A percentile compares a stretch with the other conserved stretches of the same genome.
phyloP scores from a whole-genome alignment of 2,888 invertebrate genomes.

The Rhamphomyia laevipes region DNA sequence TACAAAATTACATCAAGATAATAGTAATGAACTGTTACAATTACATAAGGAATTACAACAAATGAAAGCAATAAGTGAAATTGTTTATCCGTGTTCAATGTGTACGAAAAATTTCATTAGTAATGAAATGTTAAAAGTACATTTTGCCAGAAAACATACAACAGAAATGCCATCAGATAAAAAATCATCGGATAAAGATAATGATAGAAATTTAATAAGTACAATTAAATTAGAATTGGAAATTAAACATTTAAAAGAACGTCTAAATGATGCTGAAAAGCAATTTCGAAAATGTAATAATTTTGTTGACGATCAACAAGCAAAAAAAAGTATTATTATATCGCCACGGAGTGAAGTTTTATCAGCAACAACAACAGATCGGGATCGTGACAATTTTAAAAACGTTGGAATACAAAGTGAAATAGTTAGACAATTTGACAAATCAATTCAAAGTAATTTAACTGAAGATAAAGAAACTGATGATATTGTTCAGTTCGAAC shows the following conservation, averaged over 20 bases:
- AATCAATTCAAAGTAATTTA: slow-evolving; percentile 16
- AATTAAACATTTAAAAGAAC: slow-evolving; percentile 51
- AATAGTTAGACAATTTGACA: neutral
- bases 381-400: neutral
- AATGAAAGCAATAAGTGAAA: slow-evolving; percentile 31
- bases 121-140: slow-evolving; percentile 33
- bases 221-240: slow-evolving; percentile 52
- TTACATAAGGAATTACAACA: slow-evolving; percentile 31
- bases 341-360: too few species aligned
- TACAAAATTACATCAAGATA: slow-evolving; percentile 22
- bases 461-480: slow-evolving; percentile 14
- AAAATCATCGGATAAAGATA: slow-evolving; percentile 20
- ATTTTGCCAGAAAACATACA: slow-evolving; percentile 30
- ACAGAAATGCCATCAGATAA: slow-evolving; percentile 5
- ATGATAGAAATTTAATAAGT: slow-evolving; percentile 41
- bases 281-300: slow-evolving; percentile 35
- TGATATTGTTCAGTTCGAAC: slow-evolving; percentile 2
- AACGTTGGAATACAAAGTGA: slow-evolving; percentile 7
- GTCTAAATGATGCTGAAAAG: slow-evolving; percentile 47
- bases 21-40: slow-evolving; percentile 29
- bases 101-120: slow-evolving; percentile 36
- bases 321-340: neutral
- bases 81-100: slow-evolving; percentile 33
- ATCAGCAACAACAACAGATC: too few species aligned
- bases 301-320: neutral